Percentiles rank a stretch among this genome's conserved stretches.
Evolutionary conservation across 2,797 vertebrate species (phyloP).

Genomic region (Clarias pachynema): DNA sequence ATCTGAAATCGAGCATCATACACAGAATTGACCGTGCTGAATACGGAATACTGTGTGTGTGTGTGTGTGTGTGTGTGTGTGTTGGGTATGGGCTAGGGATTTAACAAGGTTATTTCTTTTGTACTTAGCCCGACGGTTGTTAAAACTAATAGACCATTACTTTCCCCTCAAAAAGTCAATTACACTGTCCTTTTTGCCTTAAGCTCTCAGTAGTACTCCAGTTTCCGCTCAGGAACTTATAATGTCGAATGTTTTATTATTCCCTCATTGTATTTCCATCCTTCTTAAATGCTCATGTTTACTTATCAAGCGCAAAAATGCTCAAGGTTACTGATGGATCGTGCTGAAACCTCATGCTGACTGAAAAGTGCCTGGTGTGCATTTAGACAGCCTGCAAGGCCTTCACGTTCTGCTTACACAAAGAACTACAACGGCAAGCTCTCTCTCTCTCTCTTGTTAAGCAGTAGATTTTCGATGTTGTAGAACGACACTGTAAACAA

Average conservation of each 20-base stretch:
- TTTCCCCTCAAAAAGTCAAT: conserved; percentile 56
- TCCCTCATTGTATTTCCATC: conserved; percentile 14
- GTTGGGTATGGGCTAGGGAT: not conserved
- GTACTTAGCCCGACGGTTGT: conserved; percentile 58
- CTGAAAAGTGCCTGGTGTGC: not conserved
- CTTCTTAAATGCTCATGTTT: conserved; percentile 19
- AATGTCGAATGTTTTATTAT: conserved; percentile 50
- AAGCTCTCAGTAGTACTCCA: conserved; percentile 43
- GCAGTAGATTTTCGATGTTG: not conserved
- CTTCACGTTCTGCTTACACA: not conserved
- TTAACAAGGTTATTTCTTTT: conserved; percentile 54
- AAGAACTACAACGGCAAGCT: not conserved
- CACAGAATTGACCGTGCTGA: conserved; percentile 8
- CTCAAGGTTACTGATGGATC: conserved; percentile 1
- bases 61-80: conserved; percentile 11
- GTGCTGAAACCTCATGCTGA: not conserved
- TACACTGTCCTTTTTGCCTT: conserved; percentile 45
- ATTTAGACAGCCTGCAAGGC: not conserved
- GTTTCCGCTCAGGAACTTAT: conserved; percentile 46
- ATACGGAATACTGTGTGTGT: conserved; percentile 46
- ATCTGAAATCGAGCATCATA: conserved; percentile 42
- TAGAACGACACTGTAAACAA: not conserved
- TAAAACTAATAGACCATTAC: conserved; percentile 63
- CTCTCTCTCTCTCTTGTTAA: not conserved
- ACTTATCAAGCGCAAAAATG: conserved; percentile 8